Percentiles rank a stretch among this genome's conserved stretches.
Conservation (phyloP, 2,888 invertebrate species). For the Rhabditoides inermis region DNA sequence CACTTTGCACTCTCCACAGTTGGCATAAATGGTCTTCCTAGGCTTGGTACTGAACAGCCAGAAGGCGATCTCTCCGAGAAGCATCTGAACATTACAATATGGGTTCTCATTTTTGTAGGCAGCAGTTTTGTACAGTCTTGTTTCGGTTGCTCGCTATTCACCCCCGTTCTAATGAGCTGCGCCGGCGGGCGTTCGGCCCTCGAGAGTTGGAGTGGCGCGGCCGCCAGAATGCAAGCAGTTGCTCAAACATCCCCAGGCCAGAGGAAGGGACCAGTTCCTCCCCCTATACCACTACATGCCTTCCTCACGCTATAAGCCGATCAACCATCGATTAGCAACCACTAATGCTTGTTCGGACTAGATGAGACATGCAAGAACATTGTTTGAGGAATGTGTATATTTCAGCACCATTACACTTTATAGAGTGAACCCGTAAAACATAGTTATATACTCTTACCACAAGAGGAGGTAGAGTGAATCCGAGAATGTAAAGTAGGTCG, state of each 20-base stretch:
- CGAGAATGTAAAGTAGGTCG: constrained; percentile 47
- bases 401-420: neutral
- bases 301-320: too few species aligned
- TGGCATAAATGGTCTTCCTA: constrained; percentile 54
- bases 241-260: too few species aligned
- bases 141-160: neutral
- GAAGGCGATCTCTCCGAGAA: constrained; percentile 55
- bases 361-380: too few species aligned
- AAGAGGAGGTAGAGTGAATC: constrained; percentile 48
- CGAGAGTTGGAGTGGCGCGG: neutral
- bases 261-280: too few species aligned
- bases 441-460: constrained; percentile 34
- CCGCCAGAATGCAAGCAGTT: constrained; percentile 1
- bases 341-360: too few species aligned
- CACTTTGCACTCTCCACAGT: constrained; percentile 53
- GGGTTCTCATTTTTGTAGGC: too few species aligned
- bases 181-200: neutral
- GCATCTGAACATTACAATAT: too few species aligned
- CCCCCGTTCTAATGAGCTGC: neutral
- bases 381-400: too few species aligned
- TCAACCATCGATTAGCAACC: too few species aligned
- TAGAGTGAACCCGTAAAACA: too few species aligned
- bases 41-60: constrained; percentile 55
- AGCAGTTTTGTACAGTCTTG: neutral
- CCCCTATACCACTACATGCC: too few species aligned